Conservation (phyloP, 2,888 invertebrate species). For the Spodoptera exigua region DNA sequence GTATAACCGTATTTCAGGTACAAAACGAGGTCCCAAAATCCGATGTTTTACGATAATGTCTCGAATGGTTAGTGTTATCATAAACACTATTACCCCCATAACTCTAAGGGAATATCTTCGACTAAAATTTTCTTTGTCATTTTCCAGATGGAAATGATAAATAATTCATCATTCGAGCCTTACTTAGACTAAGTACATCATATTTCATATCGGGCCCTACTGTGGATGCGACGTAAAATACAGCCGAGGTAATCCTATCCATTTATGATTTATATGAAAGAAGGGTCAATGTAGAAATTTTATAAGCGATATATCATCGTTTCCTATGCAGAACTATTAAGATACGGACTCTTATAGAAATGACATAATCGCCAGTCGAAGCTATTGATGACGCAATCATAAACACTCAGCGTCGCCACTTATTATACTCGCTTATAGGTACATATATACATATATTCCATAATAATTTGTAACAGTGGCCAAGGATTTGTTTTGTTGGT, state of each 20-base stretch:
- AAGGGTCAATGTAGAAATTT: constrained; percentile 85
- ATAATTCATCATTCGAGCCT: constrained; percentile 86
- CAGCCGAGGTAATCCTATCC: constrained; percentile 85
- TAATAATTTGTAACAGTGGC: constrained; percentile 25
- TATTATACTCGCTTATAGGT: constrained; percentile 24
- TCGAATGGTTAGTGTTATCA: constrained; percentile 52
- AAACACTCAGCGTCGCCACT: constrained; percentile 25
- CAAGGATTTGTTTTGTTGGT: neutral
- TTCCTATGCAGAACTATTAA: constrained; percentile 74
- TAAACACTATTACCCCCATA: constrained; percentile 64
- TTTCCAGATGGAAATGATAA: constrained; percentile 80
- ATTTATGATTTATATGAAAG: constrained; percentile 85
- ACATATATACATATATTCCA: too few relatives aligned
- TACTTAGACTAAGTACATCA: constrained; percentile 86
- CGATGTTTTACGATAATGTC: constrained; percentile 56
- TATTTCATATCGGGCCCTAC: constrained; percentile 85
- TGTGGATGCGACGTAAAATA: constrained; percentile 86
- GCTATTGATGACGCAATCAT: constrained; percentile 39
- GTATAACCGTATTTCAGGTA: constrained; percentile 44
- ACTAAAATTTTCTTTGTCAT: constrained; percentile 75
- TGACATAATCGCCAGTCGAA: constrained; percentile 17
- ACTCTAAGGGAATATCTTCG: constrained; percentile 64
- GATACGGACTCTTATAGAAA: constrained; percentile 47
- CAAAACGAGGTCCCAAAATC: constrained; percentile 48
- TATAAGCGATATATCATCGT: constrained; percentile 79